Percentiles rank a stretch among this genome's conserved stretches.
These are phyloP conservation scores for Liasis olivaceus DNA, from an alignment of 2,797 vertebrate species.

Conservation along the genomic window DNA sequence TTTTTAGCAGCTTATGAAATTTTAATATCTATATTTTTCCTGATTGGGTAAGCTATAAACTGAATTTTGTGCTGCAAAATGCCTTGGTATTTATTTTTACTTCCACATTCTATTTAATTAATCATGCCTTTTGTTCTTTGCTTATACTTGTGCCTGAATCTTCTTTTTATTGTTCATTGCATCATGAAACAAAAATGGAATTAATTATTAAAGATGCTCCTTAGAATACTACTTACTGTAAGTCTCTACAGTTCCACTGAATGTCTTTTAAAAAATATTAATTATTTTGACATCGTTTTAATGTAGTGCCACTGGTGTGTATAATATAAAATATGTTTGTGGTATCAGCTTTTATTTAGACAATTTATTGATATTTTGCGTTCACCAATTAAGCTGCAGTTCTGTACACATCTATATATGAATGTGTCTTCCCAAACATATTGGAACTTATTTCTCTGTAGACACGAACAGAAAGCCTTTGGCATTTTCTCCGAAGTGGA, in stretches of 20 bases:
- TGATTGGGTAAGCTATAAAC: conserved; percentile 73
- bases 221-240: conserved; percentile 41
- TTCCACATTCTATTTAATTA: conserved; percentile 57
- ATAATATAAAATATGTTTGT: background rate
- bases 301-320: background rate
- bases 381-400: background rate
- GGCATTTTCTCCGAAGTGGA: background rate
- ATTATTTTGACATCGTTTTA: background rate
- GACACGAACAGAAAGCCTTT: background rate
- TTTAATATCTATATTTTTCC: conserved; percentile 75
- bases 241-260: conserved; percentile 30
- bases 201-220: conserved; percentile 43
- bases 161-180: conserved; percentile 55
- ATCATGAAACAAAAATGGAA: conserved; percentile 56
- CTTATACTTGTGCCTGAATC: conserved; percentile 64
- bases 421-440: background rate
- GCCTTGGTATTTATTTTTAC: conserved; percentile 56
- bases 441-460: background rate
- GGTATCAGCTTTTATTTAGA: background rate
- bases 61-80: conserved; percentile 56
- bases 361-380: background rate
- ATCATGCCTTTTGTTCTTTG: conserved; percentile 62
- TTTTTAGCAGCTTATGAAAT: conserved; percentile 74
- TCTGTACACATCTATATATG: background rate
- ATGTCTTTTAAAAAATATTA: conserved; percentile 35